Evolutionary conservation across 2,888 invertebrate species (phyloP).

Genomic region (Chalcis sispes): DNA sequence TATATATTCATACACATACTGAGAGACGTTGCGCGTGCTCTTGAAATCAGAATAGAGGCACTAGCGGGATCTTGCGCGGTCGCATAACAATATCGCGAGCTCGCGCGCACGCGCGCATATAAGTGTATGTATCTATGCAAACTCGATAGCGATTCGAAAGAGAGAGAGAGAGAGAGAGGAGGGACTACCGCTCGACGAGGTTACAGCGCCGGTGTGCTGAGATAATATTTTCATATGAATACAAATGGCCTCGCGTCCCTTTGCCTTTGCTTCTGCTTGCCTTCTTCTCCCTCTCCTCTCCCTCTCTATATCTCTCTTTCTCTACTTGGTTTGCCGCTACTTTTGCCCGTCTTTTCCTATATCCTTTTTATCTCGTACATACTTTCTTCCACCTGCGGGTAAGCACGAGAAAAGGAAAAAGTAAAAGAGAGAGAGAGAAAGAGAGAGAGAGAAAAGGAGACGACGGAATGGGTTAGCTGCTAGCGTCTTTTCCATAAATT

Average conservation of each 20-base stretch:
- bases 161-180: constrained; percentile 43
- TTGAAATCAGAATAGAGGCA: constrained; percentile 37
- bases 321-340: constrained; percentile 14
- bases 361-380: constrained; percentile 39
- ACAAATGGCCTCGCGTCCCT: constrained; percentile 51
- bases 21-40: no score
- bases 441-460: constrained; percentile 10
- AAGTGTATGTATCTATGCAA: constrained; percentile 66
- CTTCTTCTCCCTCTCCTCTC: neutral
- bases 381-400: constrained; percentile 48
- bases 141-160: constrained; percentile 68
- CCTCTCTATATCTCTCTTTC: constrained; percentile 5
- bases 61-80: constrained; percentile 49
- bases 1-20: no score
- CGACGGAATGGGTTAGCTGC: constrained; percentile 50
- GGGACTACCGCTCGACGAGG: no score
- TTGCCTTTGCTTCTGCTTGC: constrained; percentile 2
- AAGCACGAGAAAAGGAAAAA: neutral
- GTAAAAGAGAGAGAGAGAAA: constrained; percentile 16
- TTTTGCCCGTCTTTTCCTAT: constrained; percentile 44
- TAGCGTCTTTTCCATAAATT: constrained; percentile 58
- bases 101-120: constrained; percentile 62
- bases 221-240: constrained; percentile 57
- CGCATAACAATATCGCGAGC: constrained; percentile 67
- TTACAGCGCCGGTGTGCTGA: constrained; percentile 6